phyloP scores from a whole-genome alignment of 2,888 invertebrate species.

The Spodoptera picta region DNA sequence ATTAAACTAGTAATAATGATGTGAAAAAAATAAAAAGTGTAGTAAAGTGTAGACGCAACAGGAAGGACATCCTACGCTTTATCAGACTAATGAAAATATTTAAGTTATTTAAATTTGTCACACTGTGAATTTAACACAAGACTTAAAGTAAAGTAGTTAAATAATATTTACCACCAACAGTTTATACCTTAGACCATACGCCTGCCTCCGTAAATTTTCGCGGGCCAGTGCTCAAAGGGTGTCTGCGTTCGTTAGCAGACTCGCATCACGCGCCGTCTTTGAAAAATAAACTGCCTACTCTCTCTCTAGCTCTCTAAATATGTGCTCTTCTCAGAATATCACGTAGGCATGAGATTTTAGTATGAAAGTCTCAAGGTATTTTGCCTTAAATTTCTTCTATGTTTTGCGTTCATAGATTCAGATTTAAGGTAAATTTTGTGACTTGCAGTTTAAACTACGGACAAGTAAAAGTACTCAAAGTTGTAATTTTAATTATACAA shows the following conservation, averaged over 20 bases:
- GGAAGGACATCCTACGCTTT: too few relatives aligned
- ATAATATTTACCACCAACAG: neutral
- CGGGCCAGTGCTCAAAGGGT: constrained; percentile 77
- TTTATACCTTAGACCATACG: constrained; percentile 27
- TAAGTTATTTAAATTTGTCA: too few relatives aligned
- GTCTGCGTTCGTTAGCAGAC: constrained; percentile 70
- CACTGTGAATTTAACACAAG: too few relatives aligned
- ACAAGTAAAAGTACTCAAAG: too few relatives aligned
- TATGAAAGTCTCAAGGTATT: neutral
- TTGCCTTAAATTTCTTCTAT: constrained; percentile 9
- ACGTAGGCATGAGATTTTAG: neutral
- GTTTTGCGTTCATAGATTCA: neutral
- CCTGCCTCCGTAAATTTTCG: constrained; percentile 65
- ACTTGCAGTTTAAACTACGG: too few relatives aligned
- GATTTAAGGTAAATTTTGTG: too few relatives aligned
- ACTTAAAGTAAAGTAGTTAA: too few relatives aligned
- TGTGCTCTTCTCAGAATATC: constrained; percentile 9
- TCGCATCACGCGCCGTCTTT: constrained; percentile 56
- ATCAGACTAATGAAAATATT: too few relatives aligned
- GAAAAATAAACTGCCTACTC: constrained; percentile 47
- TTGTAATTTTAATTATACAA: too few relatives aligned
- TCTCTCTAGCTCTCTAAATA: constrained; percentile 21
- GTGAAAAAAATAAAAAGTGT: too few relatives aligned
- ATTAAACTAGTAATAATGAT: too few relatives aligned
- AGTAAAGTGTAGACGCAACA: too few relatives aligned